Evolutionary conservation across 2,888 invertebrate species (phyloP), one percentile per base, ranked within the genome.

Genomic region (Drosophila subsilvestris): DNA sequence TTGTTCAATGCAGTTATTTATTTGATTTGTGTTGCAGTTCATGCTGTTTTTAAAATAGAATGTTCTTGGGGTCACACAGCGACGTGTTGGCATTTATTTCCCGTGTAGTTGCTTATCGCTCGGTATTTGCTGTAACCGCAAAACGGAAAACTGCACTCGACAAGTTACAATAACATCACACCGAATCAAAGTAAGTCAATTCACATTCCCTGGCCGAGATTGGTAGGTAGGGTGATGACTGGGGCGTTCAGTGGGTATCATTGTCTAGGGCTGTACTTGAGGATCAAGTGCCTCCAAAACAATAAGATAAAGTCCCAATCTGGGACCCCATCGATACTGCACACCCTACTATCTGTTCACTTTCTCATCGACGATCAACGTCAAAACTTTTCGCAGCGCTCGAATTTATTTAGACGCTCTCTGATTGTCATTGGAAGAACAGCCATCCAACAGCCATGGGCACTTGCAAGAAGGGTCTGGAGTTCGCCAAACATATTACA

Each of bases 401-500:
- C 12, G 27, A 37, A 37, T n/a, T 9, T 12, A 12, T 10, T 0
- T 27, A 29, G 27, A 27, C 45, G 14, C 45, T 20, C n/a, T 3
- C 14, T n/a, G 20, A 8, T 47, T 20, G 47, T 10, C 53, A 7
- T 14, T 17, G n/a, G 4, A 22, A 20, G 32, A 47, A 48, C 53
- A 54, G 22, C 22, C 22, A 4, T 9, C n/a, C 4, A n/a, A 0
- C 12, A 14, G 12, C 18, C 22, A 82, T 89, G 86, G 90, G 82
- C 9, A 90, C 90, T 9, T 63, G 86, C 2, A 90, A 90, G 58
- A 92, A 90, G 72, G 91, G 91, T 12, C 50, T 92, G 8, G 92
- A 93, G 59, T 88, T 93, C 37, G 76, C 93, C 1, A 93, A 93
- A 82, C 71, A 89, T 37, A 72, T 93, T 27, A 76, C 92, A 0